Percentiles rank a stretch among this genome's conserved stretches.
phyloP scores from a whole-genome alignment of 2,113 vertebrate genomes.

The Hippocampus comes region DNA sequence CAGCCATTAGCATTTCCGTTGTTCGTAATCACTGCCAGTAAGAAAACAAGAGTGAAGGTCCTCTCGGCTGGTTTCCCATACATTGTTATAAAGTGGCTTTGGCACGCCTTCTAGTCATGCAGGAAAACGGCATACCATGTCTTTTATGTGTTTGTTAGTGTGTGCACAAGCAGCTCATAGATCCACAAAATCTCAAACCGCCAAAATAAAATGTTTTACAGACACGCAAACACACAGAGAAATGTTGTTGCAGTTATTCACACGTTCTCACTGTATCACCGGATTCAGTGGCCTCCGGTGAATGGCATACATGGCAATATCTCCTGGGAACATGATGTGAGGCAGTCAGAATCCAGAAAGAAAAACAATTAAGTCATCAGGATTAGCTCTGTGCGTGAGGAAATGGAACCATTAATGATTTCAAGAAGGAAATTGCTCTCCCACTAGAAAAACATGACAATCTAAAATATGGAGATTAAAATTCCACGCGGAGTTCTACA shows the following conservation, averaged over 20 bases:
- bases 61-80: conserved; percentile 55
- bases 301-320: conserved; percentile 32
- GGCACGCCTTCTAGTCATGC: conserved; percentile 36
- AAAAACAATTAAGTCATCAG: conserved; percentile 62
- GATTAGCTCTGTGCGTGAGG: conserved; percentile 23
- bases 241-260: conserved; percentile 12
- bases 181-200: too few relatives aligned
- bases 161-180: neutral
- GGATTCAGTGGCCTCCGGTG: conserved; percentile 36
- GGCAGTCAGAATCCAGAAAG: conserved; percentile 26
- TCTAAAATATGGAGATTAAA: too few relatives aligned
- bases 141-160: neutral
- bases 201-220: neutral
- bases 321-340: conserved; percentile 45
- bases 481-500: too few relatives aligned
- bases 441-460: too few relatives aligned
- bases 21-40: conserved; percentile 58
- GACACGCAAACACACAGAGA: neutral
- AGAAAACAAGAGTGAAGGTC: conserved; percentile 57
- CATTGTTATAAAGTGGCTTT: conserved; percentile 29
- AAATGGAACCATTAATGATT: conserved; percentile 39
- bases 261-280: conserved; percentile 39
- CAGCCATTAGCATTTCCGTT: conserved; percentile 71
- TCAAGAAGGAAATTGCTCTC: too few relatives aligned
- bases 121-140: neutral